A percentile compares a stretch with the other conserved stretches of the same genome.
These are phyloP conservation scores for Heliconius eleuchia DNA, from an alignment of 1,140 invertebrate species.

Conservation along the genomic window DNA sequence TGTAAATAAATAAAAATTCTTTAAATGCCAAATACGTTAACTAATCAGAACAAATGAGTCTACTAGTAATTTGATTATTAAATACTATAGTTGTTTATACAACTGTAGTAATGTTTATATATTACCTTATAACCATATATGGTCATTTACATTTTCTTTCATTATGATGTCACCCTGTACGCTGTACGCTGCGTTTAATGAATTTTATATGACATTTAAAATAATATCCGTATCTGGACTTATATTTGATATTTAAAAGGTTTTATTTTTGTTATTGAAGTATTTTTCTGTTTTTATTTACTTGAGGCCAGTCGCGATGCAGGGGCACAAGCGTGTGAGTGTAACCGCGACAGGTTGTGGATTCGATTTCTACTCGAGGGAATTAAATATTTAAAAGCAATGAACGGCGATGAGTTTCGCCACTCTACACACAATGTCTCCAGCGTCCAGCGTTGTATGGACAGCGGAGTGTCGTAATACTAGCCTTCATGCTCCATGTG, in stretches of 20 bases:
- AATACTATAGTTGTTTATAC: neutral
- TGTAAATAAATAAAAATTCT: too few relatives aligned
- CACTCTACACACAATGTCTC: too few relatives aligned
- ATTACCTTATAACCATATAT: constrained; percentile 27
- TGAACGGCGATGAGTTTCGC: too few relatives aligned
- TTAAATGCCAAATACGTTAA: neutral
- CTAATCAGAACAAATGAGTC: constrained; percentile 14
- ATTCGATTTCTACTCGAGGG: neutral
- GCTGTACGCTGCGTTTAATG: neutral
- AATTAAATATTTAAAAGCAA: too few relatives aligned
- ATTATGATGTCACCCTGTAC: constrained; percentile 31
- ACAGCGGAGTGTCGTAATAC: too few relatives aligned
- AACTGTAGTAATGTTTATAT: neutral
- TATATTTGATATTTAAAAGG: neutral
- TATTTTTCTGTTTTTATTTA: neutral
- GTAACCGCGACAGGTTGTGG: neutral
- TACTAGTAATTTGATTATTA: constrained; percentile 16
- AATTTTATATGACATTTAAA: neutral
- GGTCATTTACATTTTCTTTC: constrained; percentile 26
- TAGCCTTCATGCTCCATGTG: too few relatives aligned
- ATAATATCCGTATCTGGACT: neutral
- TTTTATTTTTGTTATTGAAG: neutral
- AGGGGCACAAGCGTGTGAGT: too few relatives aligned
- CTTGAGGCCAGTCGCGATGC: too few relatives aligned
- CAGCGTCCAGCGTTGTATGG: too few relatives aligned